These are phyloP conservation scores for Parnassius orleans DNA, from an alignment of 2,888 invertebrate species.

Conservation along the genomic window DNA sequence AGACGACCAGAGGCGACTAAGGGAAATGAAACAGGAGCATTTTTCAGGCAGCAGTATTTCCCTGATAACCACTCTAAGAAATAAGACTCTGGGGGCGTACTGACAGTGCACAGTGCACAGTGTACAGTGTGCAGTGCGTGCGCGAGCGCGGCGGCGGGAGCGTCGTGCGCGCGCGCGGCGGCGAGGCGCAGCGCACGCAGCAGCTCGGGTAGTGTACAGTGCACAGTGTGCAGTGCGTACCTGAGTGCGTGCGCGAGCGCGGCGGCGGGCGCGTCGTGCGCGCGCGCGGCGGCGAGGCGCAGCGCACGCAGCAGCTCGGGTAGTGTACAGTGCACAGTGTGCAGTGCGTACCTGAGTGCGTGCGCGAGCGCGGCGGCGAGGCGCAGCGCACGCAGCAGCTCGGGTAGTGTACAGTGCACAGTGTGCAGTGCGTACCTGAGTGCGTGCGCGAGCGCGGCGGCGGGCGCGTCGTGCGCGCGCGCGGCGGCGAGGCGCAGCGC, in stretches of 20 bases:
- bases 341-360: neutral
- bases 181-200: constrained; percentile 87
- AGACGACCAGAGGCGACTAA: too few relatives aligned
- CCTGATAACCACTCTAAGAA: too few relatives aligned
- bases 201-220: constrained; percentile 79
- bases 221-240: neutral
- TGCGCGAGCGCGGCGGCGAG: constrained; percentile 60
- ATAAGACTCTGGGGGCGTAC: neutral
- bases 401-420: constrained; percentile 68
- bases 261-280: neutral
- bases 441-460: constrained; percentile 54
- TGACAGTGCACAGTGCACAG: neutral
- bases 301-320: neutral
- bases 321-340: neutral
- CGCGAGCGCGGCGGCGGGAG: constrained; percentile 65
- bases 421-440: constrained; percentile 29
- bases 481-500: constrained; percentile 86
- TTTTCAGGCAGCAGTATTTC: too few relatives aligned
- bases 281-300: neutral
- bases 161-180: constrained; percentile 53
- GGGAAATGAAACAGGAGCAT: too few relatives aligned
- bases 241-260: neutral
- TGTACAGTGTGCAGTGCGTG: constrained; percentile 17
- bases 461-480: constrained; percentile 44
- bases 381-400: constrained; percentile 87